phyloP scores from a whole-genome alignment of 2,113 vertebrate species.

The Nothocercus nigrocapillus region DNA sequence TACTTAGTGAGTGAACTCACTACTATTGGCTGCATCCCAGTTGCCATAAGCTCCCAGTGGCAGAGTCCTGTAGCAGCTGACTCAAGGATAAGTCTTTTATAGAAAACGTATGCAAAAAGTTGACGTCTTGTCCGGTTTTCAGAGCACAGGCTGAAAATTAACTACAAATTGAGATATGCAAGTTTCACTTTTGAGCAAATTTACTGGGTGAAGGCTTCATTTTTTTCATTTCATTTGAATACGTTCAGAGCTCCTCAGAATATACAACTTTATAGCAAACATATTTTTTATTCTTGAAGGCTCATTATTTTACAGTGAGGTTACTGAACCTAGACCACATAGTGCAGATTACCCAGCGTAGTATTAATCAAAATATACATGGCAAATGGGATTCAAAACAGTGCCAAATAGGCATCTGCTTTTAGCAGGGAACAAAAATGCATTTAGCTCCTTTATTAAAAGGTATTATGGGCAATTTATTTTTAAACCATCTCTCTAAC shows the following conservation, averaged over 20 bases:
- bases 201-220: conserved; percentile 82
- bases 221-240: conserved; percentile 88
- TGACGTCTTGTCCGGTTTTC: conserved; percentile 80
- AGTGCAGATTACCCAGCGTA: conserved; percentile 77
- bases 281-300: conserved; percentile 90
- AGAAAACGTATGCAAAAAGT: conserved; percentile 84
- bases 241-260: conserved; percentile 77
- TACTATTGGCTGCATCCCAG: conserved; percentile 80
- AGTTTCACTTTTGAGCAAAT: conserved; percentile 80
- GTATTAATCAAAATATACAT: conserved; percentile 93
- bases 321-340: conserved; percentile 82
- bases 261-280: conserved; percentile 81
- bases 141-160: conserved; percentile 81
- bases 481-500: conserved; percentile 79
- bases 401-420: conserved; percentile 79
- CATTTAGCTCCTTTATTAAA: conserved; percentile 77
- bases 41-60: conserved; percentile 80
- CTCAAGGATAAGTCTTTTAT: conserved; percentile 84
- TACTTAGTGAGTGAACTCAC: conserved; percentile 78
- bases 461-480: conserved; percentile 80
- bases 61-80: conserved; percentile 72
- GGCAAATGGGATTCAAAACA: conserved; percentile 81
- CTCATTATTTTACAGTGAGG: conserved; percentile 92
- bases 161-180: conserved; percentile 81
- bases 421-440: conserved; percentile 77